These are phyloP conservation scores for Rhagonycha lutea DNA, from an alignment of 2,888 invertebrate species.

Conservation along the genomic window DNA sequence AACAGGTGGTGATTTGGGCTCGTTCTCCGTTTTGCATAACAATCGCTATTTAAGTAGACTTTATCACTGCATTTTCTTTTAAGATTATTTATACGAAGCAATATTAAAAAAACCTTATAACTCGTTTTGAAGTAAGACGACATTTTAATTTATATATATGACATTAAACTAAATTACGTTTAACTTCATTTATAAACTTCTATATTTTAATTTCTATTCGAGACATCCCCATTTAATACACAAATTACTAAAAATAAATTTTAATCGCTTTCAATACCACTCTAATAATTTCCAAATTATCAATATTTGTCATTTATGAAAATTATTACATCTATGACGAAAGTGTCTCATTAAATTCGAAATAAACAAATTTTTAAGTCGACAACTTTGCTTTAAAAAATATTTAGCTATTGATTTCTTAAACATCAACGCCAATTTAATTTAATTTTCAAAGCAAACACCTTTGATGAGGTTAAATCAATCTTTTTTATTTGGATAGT, in stretches of 20 bases:
- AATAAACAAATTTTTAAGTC: background rate
- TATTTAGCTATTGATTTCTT: background rate
- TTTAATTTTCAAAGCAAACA: background rate
- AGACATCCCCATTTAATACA: background rate
- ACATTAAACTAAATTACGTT: conserved; percentile 19
- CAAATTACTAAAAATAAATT: background rate
- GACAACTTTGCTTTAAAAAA: background rate
- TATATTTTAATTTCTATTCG: background rate
- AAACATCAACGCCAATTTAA: background rate
- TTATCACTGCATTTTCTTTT: conserved; percentile 54
- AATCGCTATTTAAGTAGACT: conserved; percentile 55
- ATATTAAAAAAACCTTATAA: conserved; percentile 56
- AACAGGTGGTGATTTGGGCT: conserved; percentile 56
- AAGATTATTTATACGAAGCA: conserved; percentile 51
- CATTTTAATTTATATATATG: conserved; percentile 55
- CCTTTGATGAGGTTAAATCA: background rate
- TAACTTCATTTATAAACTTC: background rate
- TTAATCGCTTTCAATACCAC: background rate
- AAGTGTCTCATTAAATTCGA: background rate
- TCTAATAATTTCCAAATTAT: background rate
- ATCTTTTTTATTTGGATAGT: background rate
- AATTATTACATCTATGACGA: too few relatives aligned
- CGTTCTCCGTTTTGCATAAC: conserved; percentile 56
- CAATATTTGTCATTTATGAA: background rate
- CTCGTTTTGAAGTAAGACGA: conserved; percentile 53